Evolutionary conservation across 2,888 invertebrate species (phyloP).

Genomic region (Maniola hyperantus): DNA sequence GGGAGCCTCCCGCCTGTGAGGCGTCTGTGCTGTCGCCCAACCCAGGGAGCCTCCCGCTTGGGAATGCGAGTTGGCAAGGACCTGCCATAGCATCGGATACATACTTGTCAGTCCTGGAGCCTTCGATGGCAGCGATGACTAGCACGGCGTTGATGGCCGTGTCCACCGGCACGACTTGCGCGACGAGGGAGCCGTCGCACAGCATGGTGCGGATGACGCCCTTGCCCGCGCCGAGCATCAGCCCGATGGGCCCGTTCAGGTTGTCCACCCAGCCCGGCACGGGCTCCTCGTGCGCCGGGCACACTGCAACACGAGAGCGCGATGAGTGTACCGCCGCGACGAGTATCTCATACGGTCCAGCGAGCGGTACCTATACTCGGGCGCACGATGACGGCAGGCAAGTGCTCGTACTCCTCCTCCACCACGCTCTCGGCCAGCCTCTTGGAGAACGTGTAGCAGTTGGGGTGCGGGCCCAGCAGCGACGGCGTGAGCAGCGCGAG

Average conservation of each 20-base stretch:
- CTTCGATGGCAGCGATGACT: constrained; percentile 86
- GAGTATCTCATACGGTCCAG: too few relatives aligned
- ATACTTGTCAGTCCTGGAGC: constrained; percentile 73
- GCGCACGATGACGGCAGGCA: constrained; percentile 93
- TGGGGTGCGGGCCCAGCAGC: constrained; percentile 90
- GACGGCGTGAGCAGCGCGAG: constrained; percentile 85
- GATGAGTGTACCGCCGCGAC: too few relatives aligned
- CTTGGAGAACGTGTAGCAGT: constrained; percentile 97
- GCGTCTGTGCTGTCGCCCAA: too few relatives aligned
- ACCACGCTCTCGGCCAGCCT: constrained; percentile 93
- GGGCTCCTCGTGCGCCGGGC: constrained; percentile 84
- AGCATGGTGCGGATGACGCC: constrained; percentile 94
- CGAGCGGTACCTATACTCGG: constrained; percentile 93
- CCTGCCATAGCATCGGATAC: too few relatives aligned
- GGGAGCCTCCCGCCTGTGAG: too few relatives aligned
- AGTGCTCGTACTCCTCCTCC: constrained; percentile 86
- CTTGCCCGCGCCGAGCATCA: constrained; percentile 91
- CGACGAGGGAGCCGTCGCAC: constrained; percentile 85
- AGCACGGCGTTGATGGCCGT: constrained; percentile 91
- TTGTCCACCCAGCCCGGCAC: constrained; percentile 95
- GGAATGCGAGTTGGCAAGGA: too few relatives aligned
- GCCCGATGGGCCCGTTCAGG: constrained; percentile 93
- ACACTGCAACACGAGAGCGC: constrained; percentile 60
- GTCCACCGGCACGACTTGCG: constrained; percentile 91
- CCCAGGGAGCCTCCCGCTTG: too few relatives aligned